Base-by-base conservation (phyloP, 2,797 vertebrate species). In the Lates japonicus region DNA sequence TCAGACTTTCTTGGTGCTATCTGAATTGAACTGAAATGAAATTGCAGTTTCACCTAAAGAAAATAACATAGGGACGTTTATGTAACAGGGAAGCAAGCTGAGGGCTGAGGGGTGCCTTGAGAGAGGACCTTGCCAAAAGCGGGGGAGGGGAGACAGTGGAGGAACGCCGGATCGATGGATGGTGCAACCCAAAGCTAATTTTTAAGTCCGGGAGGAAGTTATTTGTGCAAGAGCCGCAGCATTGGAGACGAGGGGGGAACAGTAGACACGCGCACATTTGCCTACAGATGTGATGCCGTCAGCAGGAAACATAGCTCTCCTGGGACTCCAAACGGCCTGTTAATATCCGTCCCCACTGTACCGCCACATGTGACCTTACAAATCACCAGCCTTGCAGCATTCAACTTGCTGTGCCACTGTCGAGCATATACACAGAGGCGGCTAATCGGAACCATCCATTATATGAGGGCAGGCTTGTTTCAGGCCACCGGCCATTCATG, bases 371-470 rank as follows among this genome's bases (percentile, higher is more conserved):
- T 83, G 83, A 86, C 87, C 90, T 90, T 78, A 90, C 89, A 93
- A 93, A 94, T 92, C 87, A 91, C 85, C 70, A 33, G 74, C 70
- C 87, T 84, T 76, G 41, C 78, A 60, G 61, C 62, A 20, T 82
- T 87, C 81, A 74, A 82, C 82, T 77, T 39, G 49, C 81, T 57
- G 22, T 16, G 65, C 70, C 64, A 68, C 76, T 54, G 42, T 84
- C 55, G 51, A 80, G 83, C 90, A 77, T 82, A 78, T 87, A 88
- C 84, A 87, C 74, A 83, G 68, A 83, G 74, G 80, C 51, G 59
- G 59, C 86, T 92, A 93, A 92, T 93, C 88, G 55, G 86, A 92
- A 88, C 65, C 87, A 92, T 94, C 86, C 78, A 91, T 94, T 93
- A 92, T 74, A 65, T 20, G 63, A 19, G 71, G 57, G 87, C 75